Evolutionary conservation across 1,140 invertebrate genomes (phyloP).

Genomic region (Drosophila guanche): DNA sequence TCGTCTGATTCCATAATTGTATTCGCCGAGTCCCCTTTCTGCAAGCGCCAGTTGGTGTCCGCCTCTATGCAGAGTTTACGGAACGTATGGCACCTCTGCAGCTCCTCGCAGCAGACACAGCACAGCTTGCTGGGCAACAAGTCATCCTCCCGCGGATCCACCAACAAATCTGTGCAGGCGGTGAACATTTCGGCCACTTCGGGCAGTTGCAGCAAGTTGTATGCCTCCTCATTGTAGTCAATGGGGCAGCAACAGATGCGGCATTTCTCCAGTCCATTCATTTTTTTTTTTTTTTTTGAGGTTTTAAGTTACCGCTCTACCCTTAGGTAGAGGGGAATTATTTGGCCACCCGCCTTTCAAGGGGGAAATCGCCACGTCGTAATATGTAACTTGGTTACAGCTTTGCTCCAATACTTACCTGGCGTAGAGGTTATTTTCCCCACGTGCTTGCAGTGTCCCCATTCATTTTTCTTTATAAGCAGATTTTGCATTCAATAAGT

Average conservation of each 20-base stretch:
- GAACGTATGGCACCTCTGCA: constrained; percentile 57
- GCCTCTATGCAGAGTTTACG: constrained; percentile 54
- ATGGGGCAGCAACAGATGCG: constrained; percentile 50
- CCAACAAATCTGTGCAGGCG: constrained; percentile 48
- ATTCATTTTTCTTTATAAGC: neutral
- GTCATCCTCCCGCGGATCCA: constrained; percentile 24
- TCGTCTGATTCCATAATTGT: too few species aligned
- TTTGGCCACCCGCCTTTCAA: too few species aligned
- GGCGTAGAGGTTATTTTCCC: too few species aligned
- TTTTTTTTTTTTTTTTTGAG: too few species aligned
- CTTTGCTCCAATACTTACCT: too few species aligned
- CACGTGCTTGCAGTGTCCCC: too few species aligned
- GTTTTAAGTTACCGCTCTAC: too few species aligned
- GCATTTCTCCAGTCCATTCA: constrained; percentile 46
- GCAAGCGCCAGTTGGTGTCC: constrained; percentile 43
- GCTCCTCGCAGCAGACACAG: constrained; percentile 41
- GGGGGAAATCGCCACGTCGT: too few species aligned
- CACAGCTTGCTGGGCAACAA: constrained; percentile 59
- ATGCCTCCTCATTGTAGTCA: constrained; percentile 4
- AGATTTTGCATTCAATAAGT: neutral
- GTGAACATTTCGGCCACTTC: constrained; percentile 54
- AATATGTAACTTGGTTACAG: too few species aligned
- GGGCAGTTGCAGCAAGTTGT: constrained; percentile 39
- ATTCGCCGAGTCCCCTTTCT: neutral
- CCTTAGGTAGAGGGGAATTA: too few species aligned